Evolutionary conservation across 2,113 vertebrate genomes (phyloP).

Genomic region (Sitta europaea): DNA sequence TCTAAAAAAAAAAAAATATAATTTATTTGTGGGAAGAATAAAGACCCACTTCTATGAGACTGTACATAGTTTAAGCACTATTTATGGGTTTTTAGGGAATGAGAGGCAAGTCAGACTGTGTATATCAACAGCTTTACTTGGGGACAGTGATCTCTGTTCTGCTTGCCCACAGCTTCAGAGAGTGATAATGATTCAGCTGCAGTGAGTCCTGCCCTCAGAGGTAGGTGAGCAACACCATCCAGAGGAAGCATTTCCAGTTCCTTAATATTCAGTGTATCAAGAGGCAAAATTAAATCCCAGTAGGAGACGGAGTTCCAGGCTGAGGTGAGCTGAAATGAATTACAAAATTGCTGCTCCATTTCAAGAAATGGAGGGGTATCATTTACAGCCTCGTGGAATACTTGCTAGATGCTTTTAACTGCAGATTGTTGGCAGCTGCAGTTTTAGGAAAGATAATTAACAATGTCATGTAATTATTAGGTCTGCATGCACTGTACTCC

Average conservation of each 20-base stretch:
- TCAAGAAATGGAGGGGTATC: neutral
- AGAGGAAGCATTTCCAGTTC: neutral
- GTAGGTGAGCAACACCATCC: neutral
- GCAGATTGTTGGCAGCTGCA: neutral
- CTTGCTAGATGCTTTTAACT: neutral
- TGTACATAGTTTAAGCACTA: slow-evolving; percentile 32
- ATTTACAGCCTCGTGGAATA: neutral
- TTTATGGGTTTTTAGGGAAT: slow-evolving; percentile 4
- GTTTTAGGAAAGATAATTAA: neutral
- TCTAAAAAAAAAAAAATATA: neutral
- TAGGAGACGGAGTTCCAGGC: neutral
- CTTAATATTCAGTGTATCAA: neutral
- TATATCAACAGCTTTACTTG: neutral
- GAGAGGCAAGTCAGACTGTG: neutral
- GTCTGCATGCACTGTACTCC: neutral
- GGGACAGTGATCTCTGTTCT: neutral
- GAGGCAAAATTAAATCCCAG: neutral
- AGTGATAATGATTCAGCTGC: neutral
- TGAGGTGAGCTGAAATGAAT: neutral
- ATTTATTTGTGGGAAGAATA: slow-evolving; percentile 67
- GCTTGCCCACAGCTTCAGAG: neutral
- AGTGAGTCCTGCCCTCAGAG: neutral
- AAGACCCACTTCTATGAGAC: slow-evolving; percentile 32
- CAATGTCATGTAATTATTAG: neutral
- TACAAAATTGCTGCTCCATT: neutral